phyloP scores from a whole-genome alignment of 2,888 invertebrate genomes.

The Neoaliturus tenellus region DNA sequence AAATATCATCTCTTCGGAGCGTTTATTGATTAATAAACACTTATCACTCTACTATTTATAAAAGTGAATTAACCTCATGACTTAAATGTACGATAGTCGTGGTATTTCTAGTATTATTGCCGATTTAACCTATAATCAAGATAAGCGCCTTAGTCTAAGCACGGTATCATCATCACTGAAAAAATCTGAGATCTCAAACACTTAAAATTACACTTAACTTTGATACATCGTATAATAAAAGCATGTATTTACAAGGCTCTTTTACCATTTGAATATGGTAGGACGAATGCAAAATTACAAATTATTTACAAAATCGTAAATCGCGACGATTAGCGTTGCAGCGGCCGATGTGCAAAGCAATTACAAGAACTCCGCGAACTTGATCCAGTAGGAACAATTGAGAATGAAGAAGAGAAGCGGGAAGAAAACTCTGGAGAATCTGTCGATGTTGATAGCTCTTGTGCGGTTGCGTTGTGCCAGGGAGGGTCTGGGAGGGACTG shows the following conservation, averaged over 20 bases:
- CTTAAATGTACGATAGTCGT: not conserved
- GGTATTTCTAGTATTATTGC: not conserved
- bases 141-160: slow-evolving; percentile 4
- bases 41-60: not conserved
- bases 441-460: slow-evolving; percentile 82
- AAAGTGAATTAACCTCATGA: not conserved
- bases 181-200: not conserved
- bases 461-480: slow-evolving; percentile 78
- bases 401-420: slow-evolving; percentile 81
- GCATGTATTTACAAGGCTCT: slow-evolving; percentile 19
- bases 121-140: not conserved
- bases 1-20: too few relatives aligned
- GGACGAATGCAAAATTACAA: slow-evolving; percentile 15
- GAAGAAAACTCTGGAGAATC: slow-evolving; percentile 82
- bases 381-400: slow-evolving; percentile 83
- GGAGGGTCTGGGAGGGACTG: slow-evolving; percentile 71
- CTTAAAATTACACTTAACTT: slow-evolving; percentile 16
- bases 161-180: not conserved
- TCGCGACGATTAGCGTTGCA: not conserved
- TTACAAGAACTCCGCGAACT: slow-evolving; percentile 79
- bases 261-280: slow-evolving; percentile 7
- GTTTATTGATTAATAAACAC: too few relatives aligned
- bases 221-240: not conserved
- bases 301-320: slow-evolving; percentile 19
- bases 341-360: slow-evolving; percentile 5